These are phyloP conservation scores for Calameuta idolon DNA, from an alignment of 2,888 invertebrate species.

Conservation along the genomic window DNA sequence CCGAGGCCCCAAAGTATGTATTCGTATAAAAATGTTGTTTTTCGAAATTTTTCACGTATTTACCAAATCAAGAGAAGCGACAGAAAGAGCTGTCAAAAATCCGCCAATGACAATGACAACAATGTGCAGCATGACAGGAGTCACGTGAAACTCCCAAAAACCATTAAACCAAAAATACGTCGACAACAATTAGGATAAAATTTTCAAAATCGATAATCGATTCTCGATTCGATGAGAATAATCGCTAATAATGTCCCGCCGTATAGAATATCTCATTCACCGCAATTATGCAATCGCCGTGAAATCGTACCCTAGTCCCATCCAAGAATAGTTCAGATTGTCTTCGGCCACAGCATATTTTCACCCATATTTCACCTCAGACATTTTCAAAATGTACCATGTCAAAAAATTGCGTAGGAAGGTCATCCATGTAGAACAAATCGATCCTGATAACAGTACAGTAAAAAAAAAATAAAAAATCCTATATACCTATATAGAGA, in stretches of 20 bases:
- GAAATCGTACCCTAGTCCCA: neutral
- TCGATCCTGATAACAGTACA: neutral
- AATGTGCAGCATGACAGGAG: no score
- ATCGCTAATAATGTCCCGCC: neutral
- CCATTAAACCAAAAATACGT: neutral
- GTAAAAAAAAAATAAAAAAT: neutral
- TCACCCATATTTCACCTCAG: neutral
- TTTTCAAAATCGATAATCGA: neutral
- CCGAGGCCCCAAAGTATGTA: no score
- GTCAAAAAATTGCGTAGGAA: neutral
- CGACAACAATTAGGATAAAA: neutral
- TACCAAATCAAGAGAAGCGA: no score
- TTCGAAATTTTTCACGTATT: no score
- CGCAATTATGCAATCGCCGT: neutral
- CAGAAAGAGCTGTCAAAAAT: no score
- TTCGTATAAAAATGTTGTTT: no score
- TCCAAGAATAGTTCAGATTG: neutral
- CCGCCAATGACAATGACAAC: no score
- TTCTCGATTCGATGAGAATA: neutral
- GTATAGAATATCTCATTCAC: neutral
- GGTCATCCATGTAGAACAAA: neutral
- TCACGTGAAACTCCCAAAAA: no score
- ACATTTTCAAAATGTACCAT: neutral
- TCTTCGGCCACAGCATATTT: neutral
- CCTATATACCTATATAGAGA: neutral